Percentiles rank a stretch among this genome's conserved stretches.
phyloP scores from a whole-genome alignment of 2,888 invertebrate genomes.

The Xestia xanthographa region DNA sequence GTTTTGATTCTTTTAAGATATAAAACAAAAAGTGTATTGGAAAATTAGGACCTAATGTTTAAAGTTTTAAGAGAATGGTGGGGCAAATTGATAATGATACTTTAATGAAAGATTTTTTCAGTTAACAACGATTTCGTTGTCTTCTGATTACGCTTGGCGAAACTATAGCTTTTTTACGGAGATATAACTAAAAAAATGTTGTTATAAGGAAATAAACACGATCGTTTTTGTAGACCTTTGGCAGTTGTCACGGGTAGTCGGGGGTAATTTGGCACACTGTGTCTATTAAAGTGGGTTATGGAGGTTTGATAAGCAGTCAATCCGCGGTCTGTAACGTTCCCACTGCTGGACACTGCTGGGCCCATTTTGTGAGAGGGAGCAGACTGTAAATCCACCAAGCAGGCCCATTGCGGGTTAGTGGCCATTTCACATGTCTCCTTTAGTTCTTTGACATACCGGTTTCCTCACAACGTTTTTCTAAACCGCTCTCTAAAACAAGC shows the following conservation, averaged over 20 bases:
- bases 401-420: background rate
- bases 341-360: background rate
- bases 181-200: background rate
- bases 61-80: slow-evolving; percentile 17
- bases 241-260: too few relatives aligned
- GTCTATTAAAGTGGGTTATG: too few relatives aligned
- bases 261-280: too few relatives aligned
- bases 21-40: slow-evolving; percentile 45
- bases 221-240: background rate
- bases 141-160: background rate
- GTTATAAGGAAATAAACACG: background rate
- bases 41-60: slow-evolving; percentile 41
- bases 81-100: slow-evolving; percentile 25
- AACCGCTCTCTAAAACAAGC: too few relatives aligned
- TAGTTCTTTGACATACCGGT: background rate
- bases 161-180: background rate
- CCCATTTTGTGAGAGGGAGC: background rate
- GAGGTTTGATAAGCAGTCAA: too few relatives aligned
- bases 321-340: background rate
- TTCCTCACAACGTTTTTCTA: background rate
- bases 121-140: background rate
- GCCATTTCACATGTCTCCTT: background rate
- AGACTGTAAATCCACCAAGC: background rate
- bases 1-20: slow-evolving; percentile 59
- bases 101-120: slow-evolving; percentile 3